phyloP scores from a whole-genome alignment of 2,888 invertebrate genomes.

The Parnassius mnemosyne region DNA sequence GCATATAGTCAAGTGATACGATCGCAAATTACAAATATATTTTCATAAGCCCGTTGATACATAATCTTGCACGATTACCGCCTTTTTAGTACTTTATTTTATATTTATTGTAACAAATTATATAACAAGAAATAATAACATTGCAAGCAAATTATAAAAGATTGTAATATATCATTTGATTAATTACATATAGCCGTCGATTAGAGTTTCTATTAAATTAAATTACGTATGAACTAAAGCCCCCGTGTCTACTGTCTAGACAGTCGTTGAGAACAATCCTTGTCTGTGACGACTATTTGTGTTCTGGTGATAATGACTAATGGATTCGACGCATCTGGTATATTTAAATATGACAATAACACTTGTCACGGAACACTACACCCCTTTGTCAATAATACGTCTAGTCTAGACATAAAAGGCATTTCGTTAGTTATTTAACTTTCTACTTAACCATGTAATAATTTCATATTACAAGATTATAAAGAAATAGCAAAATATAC shows the following conservation, averaged over 20 bases:
- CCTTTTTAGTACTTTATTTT: no score
- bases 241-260: conserved; percentile 7
- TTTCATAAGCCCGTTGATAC: not conserved
- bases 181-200: no score
- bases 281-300: conserved; percentile 15
- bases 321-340: conserved; percentile 20
- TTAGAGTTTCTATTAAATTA: conserved; percentile 14
- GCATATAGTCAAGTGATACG: conserved; percentile 59
- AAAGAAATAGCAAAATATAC: no score
- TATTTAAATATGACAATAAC: conserved; percentile 20
- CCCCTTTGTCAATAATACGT: conserved; percentile 5
- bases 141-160: no score
- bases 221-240: conserved; percentile 3
- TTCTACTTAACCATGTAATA: conserved; percentile 5
- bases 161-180: no score
- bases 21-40: conserved; percentile 46
- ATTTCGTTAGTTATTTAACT: not conserved
- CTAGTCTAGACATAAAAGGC: conserved; percentile 9
- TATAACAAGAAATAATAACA: no score
- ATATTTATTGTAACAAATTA: no score
- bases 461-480: not conserved
- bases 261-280: conserved; percentile 12
- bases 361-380: conserved; percentile 10
- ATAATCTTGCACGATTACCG: no score
- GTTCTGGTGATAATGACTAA: conserved; percentile 19